phyloP scores from a whole-genome alignment of 1,140 invertebrate species.

The Arctopsyche grandis region DNA sequence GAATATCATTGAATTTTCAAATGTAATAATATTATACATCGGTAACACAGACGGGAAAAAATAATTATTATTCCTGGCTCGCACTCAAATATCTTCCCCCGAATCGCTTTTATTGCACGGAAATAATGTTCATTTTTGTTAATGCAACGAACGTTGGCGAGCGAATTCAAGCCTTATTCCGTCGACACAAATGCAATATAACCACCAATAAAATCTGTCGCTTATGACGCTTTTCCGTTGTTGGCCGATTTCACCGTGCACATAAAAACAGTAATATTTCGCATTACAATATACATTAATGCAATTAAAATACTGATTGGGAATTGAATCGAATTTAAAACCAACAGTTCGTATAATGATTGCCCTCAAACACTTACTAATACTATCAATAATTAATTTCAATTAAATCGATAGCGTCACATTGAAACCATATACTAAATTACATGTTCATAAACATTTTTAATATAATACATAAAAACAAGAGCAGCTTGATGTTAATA shows the following conservation, averaged over 20 bases:
- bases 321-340: neutral
- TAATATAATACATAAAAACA: no score
- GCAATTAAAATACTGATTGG: slow-evolving; percentile 16
- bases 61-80: slow-evolving; percentile 30
- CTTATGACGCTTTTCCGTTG: neutral
- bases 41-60: neutral
- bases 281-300: slow-evolving; percentile 5
- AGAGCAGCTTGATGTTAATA: no score
- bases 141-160: neutral
- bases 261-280: neutral
- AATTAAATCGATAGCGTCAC: no score
- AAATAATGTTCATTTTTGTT: slow-evolving; percentile 17
- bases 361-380: no score
- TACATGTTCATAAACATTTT: no score
- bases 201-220: neutral
- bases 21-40: slow-evolving; percentile 21
- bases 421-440: no score
- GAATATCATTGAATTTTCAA: slow-evolving; percentile 22
- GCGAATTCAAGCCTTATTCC: neutral
- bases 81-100: slow-evolving; percentile 13
- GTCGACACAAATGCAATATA: neutral
- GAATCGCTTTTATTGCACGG: slow-evolving; percentile 28
- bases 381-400: no score
- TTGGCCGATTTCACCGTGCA: neutral
- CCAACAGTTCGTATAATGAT: neutral